Conservation (phyloP, 2,797 vertebrate genomes). For the Chaetophractus vellerosus region DNA sequence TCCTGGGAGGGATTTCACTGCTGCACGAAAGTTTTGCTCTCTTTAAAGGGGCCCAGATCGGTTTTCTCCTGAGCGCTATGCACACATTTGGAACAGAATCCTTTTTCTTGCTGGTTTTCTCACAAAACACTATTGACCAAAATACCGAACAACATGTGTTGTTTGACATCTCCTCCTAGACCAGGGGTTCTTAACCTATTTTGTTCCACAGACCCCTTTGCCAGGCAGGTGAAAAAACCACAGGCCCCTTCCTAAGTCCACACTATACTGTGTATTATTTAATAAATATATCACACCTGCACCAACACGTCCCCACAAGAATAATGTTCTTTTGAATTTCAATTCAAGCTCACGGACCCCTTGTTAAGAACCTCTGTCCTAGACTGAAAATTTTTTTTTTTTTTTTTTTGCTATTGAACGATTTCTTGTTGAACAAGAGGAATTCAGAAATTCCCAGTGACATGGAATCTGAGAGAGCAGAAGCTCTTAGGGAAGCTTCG, state of each 20-base stretch:
- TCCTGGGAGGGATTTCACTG: conserved; percentile 33
- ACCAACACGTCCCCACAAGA: too few species aligned
- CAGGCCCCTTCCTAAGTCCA: too few species aligned
- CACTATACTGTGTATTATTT: too few species aligned
- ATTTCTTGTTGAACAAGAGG: conserved; percentile 33
- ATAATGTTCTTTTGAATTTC: too few species aligned
- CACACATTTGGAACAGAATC: conserved; percentile 55
- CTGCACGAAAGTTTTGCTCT: conserved; percentile 59
- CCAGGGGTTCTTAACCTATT: too few species aligned
- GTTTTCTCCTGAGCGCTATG: conserved; percentile 55
- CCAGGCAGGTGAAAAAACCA: too few species aligned
- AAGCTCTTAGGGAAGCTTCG: background rate
- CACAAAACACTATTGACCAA: conserved; percentile 38
- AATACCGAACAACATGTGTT: conserved; percentile 25
- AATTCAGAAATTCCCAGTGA: background rate
- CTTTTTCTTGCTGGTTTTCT: conserved; percentile 51
- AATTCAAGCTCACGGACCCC: too few species aligned
- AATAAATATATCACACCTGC: too few species aligned
- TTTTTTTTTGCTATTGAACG: background rate
- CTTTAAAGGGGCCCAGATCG: conserved; percentile 24
- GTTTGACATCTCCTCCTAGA: conserved; percentile 10
- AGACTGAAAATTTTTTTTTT: too few species aligned
- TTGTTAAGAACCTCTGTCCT: too few species aligned
- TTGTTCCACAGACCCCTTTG: too few species aligned
- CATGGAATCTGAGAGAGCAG: background rate